These are phyloP conservation scores for Rhadinocentrus ornatus DNA, from an alignment of 2,797 vertebrate species.

Conservation along the genomic window DNA sequence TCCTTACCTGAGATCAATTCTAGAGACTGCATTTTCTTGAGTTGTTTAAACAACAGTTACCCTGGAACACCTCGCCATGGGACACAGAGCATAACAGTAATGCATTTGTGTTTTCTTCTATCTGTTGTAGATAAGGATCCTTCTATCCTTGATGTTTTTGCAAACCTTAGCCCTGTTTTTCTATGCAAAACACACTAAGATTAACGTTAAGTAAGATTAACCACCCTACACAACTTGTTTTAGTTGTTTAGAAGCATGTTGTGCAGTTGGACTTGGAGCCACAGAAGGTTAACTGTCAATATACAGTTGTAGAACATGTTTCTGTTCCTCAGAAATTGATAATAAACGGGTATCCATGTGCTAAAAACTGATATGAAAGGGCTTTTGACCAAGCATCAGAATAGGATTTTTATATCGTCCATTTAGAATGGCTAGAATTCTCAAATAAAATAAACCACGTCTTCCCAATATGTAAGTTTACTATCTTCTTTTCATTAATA, in stretches of 20 bases:
- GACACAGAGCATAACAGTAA: not conserved
- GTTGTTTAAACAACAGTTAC: not conserved
- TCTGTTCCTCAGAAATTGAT: not conserved
- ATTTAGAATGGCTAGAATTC: conserved; percentile 23
- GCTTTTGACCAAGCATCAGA: not conserved
- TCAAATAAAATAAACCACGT: conserved; percentile 59
- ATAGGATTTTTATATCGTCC: not conserved
- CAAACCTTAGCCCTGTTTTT: not conserved
- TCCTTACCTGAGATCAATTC: no score
- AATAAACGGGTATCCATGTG: not conserved
- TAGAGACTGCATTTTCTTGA: not conserved
- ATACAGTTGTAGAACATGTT: not conserved
- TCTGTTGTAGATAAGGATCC: not conserved
- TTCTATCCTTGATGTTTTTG: not conserved
- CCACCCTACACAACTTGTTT: not conserved
- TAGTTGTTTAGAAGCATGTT: not conserved
- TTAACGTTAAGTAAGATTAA: not conserved
- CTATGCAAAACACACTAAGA: not conserved
- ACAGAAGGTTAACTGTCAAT: not conserved
- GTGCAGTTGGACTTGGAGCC: not conserved
- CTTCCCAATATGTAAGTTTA: conserved; percentile 55
- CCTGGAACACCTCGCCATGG: not conserved
- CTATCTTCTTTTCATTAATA: conserved; percentile 60
- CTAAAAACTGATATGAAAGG: not conserved
- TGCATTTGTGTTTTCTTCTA: not conserved